Conservation (phyloP, 2,888 invertebrate species). For the Drosophila nigricruria region DNA sequence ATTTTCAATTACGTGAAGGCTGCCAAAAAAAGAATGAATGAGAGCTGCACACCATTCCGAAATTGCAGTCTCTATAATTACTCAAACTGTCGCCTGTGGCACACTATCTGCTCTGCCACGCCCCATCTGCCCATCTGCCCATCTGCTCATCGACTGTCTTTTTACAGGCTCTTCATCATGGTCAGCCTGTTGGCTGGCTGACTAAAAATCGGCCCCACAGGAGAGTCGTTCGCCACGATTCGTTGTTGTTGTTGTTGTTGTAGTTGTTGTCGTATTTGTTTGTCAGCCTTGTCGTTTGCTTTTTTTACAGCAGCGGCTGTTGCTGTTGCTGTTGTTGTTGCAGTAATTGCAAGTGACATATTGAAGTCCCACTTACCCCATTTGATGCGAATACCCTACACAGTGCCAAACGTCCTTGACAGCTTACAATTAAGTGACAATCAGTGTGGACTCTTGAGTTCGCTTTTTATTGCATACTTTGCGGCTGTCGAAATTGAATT, state of each 20-base stretch:
- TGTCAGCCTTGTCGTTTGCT: conserved; percentile 68
- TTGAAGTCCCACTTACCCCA: conserved; percentile 55
- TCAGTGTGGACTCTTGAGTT: conserved; percentile 49
- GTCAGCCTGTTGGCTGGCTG: conserved; percentile 31
- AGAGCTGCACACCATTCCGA: conserved; percentile 43
- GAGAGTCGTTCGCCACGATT: conserved; percentile 43
- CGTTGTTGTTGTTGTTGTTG: conserved; percentile 17
- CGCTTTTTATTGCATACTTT: conserved; percentile 51
- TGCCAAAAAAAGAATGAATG: conserved; percentile 55
- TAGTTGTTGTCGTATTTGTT: conserved; percentile 66
- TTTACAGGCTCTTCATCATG: conserved; percentile 30
- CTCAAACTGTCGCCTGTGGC: conserved; percentile 79
- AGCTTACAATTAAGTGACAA: conserved; percentile 69
- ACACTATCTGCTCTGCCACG: conserved; percentile 30
- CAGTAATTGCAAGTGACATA: conserved; percentile 74
- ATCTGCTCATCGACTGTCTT: neutral
- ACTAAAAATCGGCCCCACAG: conserved; percentile 43
- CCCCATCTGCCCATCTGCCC: neutral
- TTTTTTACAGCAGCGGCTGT: conserved; percentile 7
- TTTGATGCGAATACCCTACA: conserved; percentile 9
- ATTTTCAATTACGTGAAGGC: conserved; percentile 76
- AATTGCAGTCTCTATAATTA: conserved; percentile 77
- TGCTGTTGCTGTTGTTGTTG: conserved; percentile 20
- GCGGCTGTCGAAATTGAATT: conserved; percentile 61
- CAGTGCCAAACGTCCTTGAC: conserved; percentile 30